Conservation (phyloP, 2,888 invertebrate genomes). For the Antheraea assamensis region DNA sequence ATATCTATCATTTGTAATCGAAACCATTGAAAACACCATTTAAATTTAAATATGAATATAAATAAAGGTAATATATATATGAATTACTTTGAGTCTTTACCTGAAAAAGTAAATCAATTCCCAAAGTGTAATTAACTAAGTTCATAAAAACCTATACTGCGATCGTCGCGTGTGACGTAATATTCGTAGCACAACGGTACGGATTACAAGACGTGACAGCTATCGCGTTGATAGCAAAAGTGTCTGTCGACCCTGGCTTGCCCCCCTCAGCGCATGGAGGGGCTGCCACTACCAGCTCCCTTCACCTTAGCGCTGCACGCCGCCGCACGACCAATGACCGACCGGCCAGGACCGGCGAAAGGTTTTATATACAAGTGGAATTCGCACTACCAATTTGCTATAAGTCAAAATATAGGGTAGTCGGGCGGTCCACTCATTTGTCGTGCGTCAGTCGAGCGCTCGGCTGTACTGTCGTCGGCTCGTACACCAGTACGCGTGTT, state of each 20-base stretch:
- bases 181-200: conserved; percentile 54
- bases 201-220: conserved; percentile 57
- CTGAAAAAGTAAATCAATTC: neutral
- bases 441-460: conserved; percentile 52
- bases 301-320: conserved; percentile 75
- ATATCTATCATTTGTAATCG: neutral
- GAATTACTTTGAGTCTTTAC: neutral
- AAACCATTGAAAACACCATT: neutral
- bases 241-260: conserved; percentile 77
- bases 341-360: conserved; percentile 81
- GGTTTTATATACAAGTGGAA: conserved; percentile 85
- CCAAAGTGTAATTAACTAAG: neutral
- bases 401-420: conserved; percentile 85
- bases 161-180: conserved; percentile 52
- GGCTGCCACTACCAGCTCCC: conserved; percentile 67
- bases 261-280: conserved; percentile 55
- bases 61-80: neutral
- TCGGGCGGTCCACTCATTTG: conserved; percentile 76
- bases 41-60: neutral
- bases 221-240: conserved; percentile 77
- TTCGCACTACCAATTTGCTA: conserved; percentile 83
- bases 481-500: conserved; percentile 47
- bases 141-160: neutral
- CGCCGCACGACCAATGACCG: conserved; percentile 73
- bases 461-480: conserved; percentile 30